Evolutionary conservation across 2,113 vertebrate genomes (phyloP), one percentile per base, ranked within the genome.

Genomic region (Aix galericulata): DNA sequence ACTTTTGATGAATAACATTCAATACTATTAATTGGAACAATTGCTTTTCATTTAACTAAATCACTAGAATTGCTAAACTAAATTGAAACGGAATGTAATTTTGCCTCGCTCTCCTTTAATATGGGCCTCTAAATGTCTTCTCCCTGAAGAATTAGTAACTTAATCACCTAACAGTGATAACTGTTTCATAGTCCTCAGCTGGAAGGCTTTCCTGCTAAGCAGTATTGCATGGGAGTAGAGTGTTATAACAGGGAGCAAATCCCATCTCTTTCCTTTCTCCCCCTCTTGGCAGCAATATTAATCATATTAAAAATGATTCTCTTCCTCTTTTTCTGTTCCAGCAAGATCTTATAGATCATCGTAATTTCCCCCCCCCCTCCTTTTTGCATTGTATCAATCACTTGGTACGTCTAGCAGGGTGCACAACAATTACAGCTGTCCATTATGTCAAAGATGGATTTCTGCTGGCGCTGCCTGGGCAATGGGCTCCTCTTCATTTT

Each of bases 21-120:
- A 98, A 98, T 99, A 98, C 98, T 98, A 98, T 98, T 99, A 98
- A 99, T 98, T 99, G 98, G 98, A 98, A 98, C 98, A 99, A 98
- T 98, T 97, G 97, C 98, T 98, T 98, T 98, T 99, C 98, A 98
- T 98, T 98, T 99, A 98, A 98, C 97, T 96, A 98, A 98, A 98
- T 99, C 98, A 98, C 97, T 98, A 96, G 96, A 98, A 98, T 97
- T 98, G 98, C 98, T 98, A 98, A 98, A 98, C 97, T 98, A 98
- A 98, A 98, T 98, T 98, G 98, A 98, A 98, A 98, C 75, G 94
- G 98, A 98, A 98, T 98, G 98, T 98, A 98, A 98, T 98, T 98
- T 98, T 98, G 97, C 97, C 97, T 97, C 94, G 92, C 97, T 97
- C 97, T 97, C 97, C 97, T 97, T 97, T 97, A 97, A 97, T 98